Evolutionary conservation across 2,113 vertebrate species (phyloP), one percentile per base, ranked within the genome.

Genomic region (Corythoichthys intestinalis): DNA sequence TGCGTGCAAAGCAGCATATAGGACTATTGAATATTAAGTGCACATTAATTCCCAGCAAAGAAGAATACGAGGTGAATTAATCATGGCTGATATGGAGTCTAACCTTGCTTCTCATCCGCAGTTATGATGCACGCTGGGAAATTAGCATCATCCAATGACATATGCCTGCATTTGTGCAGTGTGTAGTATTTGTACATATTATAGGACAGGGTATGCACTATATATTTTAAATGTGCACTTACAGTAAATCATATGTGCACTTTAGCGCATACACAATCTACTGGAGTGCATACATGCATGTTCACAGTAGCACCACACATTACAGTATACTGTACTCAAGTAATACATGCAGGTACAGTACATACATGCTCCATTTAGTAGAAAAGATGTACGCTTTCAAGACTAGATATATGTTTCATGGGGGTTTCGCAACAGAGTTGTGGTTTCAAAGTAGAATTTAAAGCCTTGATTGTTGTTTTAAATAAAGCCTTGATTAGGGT

Each of bases 31-130:
- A 85, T 87, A 90, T 91, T 89, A 86, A 91, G 71, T 67, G 62
- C 76, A 80, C 79, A 82, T 90, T 84, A 74, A 83, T 92, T 88
- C 75, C 65, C 70, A 72, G 73, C 80, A 76, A 37, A 82, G 76
- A 78, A 82, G 82, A 85, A 86, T 83, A 85, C 78, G 73, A 76
- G 75, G 82, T 89, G 70, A 91, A 92, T 89, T 83, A 88, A 88
- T 91, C 78, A 90, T 88, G 72, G 60, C 34, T 13, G 73, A 88
- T 86, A 72, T 46, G 65, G 74, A 80, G 84, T 76, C 73, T 87
- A 38, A 52, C 35, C 69, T 46, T 73, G 73, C 60, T 67, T 54
- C 57, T 74, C 73, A 77, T 81, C 38, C 64, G 72, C 50, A 53
- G 46, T 66, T 70, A 70, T 62, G 73, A 82, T 49, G 72, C 66